Evolutionary conservation across 2,113 vertebrate species (phyloP).

Genomic region (Acanthisitta chloris): DNA sequence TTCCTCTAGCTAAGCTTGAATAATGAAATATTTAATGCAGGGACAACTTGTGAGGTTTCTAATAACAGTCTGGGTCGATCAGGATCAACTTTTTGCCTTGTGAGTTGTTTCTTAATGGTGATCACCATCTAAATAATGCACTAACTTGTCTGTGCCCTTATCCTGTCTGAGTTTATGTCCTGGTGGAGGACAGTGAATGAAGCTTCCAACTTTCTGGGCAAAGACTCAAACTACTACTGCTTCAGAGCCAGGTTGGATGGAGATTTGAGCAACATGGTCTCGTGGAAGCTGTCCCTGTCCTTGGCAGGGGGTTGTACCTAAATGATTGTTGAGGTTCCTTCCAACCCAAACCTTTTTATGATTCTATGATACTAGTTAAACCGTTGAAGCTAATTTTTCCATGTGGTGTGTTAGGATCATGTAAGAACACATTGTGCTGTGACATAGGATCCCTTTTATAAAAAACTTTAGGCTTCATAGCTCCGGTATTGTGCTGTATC

Average conservation of each 20-base stretch:
- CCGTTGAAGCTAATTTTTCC: not conserved
- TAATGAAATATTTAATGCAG: not conserved
- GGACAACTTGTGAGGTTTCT: not conserved
- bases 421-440: not conserved
- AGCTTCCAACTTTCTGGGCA: not conserved
- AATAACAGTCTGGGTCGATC: not conserved
- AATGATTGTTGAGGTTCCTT: not conserved
- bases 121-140: not conserved
- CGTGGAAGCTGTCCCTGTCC: not conserved
- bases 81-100: not conserved
- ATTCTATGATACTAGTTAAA: not conserved
- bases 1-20: not conserved
- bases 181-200: not conserved
- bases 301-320: not conserved
- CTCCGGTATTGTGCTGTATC: not conserved
- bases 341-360: not conserved
- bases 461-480: not conserved
- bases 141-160: not conserved
- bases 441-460: not conserved
- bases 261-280: rapidly evolving
- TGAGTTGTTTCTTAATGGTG: not conserved
- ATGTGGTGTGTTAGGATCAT: rapidly evolving
- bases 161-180: not conserved
- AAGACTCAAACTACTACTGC: not conserved
- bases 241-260: not conserved